Conservation (phyloP, 2,113 vertebrate species). For the Scomber colias region DNA sequence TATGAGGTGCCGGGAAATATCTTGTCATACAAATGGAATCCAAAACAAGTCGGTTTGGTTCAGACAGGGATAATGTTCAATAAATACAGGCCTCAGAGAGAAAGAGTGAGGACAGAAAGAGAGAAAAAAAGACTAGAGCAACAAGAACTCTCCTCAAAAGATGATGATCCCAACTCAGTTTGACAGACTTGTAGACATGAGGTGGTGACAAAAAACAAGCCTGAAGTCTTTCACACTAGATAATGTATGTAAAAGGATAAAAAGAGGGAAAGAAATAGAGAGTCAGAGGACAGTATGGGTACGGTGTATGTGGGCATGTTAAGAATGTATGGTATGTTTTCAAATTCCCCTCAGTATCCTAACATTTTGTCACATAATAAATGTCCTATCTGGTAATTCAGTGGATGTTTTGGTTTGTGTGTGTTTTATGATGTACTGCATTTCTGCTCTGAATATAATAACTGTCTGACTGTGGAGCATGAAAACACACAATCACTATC, state of each 20-base stretch:
- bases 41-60: slow-evolving; percentile 54
- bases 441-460: neutral
- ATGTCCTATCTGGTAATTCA: neutral
- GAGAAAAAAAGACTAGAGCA: neutral
- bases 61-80: slow-evolving; percentile 56
- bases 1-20: slow-evolving; percentile 62
- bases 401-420: neutral
- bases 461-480: neutral
- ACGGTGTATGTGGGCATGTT: too few species aligned
- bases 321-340: too few species aligned
- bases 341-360: too few species aligned
- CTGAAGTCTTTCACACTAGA: neutral
- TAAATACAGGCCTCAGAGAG: slow-evolving; percentile 39
- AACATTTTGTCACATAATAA: too few species aligned
- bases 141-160: slow-evolving; percentile 38
- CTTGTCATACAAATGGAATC: slow-evolving; percentile 60
- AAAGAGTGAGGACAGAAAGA: slow-evolving; percentile 1
- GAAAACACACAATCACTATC: neutral
- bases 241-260: neutral
- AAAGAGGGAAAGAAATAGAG: neutral
- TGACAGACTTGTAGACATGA: slow-evolving; percentile 37
- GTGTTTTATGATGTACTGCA: neutral
- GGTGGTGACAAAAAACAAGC: slow-evolving; percentile 23
- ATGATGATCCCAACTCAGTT: slow-evolving; percentile 36
- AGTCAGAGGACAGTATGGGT: too few species aligned